These are phyloP conservation scores for Notodonta dromedarius DNA, from an alignment of 2,888 invertebrate species.

Conservation along the genomic window DNA sequence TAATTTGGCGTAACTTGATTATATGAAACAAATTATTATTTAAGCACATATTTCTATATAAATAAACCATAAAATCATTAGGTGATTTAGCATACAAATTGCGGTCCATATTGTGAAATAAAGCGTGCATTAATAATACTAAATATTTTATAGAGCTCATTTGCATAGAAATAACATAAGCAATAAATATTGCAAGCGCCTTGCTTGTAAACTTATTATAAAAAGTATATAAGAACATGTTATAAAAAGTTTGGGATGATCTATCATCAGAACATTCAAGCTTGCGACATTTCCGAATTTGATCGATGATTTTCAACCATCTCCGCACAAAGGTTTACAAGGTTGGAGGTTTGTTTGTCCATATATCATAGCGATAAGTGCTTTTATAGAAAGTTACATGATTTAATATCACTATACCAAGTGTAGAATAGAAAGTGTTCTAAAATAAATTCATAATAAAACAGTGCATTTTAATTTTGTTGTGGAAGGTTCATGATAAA, in stretches of 20 bases:
- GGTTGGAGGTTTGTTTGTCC: constrained; percentile 15
- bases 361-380: neutral
- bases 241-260: constrained; percentile 29
- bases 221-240: constrained; percentile 18
- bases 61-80: too few relatives aligned
- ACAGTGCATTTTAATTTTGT: too few relatives aligned
- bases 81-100: too few relatives aligned
- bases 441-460: neutral
- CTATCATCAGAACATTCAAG: constrained; percentile 47
- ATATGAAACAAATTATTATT: neutral
- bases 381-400: neutral
- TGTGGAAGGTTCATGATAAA: too few relatives aligned
- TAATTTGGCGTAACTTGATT: neutral
- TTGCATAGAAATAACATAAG: constrained; percentile 26
- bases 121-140: constrained; percentile 20
- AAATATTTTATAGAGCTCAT: constrained; percentile 26
- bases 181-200: constrained; percentile 15
- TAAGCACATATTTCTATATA: neutral
- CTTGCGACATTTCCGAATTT: constrained; percentile 37
- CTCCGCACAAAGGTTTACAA: constrained; percentile 24
- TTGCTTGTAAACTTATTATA: constrained; percentile 5
- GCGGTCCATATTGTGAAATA: constrained; percentile 16
- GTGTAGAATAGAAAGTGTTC: neutral
- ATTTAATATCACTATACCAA: neutral
- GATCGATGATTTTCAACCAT: constrained; percentile 48